Percentiles rank a stretch among this genome's conserved stretches.
Conservation (phyloP, 37 sponge, comb jelly and placozoan genomes). For the Geodia barretti region DNA sequence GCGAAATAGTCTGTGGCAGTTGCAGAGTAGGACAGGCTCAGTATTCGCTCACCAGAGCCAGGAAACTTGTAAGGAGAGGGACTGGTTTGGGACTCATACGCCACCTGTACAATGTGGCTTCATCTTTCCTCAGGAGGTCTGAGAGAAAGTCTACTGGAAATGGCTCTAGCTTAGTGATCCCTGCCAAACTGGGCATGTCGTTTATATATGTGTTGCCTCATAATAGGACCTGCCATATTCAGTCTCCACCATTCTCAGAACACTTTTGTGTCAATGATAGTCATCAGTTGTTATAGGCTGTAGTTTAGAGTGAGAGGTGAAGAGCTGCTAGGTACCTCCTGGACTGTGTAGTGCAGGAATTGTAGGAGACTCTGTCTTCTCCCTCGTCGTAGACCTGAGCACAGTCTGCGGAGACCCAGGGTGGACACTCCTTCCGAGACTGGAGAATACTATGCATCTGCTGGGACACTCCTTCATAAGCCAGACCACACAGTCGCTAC, state of each 20-base stretch:
- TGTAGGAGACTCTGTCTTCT: neutral
- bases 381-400: neutral
- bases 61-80: neutral
- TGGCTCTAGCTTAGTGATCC: neutral
- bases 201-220: neutral
- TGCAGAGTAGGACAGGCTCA: neutral
- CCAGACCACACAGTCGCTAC: neutral
- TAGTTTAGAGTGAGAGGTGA: neutral
- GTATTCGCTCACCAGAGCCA: neutral
- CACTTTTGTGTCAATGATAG: neutral
- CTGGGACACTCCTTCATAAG: neutral
- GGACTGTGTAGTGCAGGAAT: neutral
- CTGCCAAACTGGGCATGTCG: neutral
- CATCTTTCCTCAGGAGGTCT: neutral
- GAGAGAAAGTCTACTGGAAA: neutral
- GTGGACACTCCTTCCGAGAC: neutral
- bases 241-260: neutral
- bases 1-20: slow-evolving; percentile 5
- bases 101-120: neutral
- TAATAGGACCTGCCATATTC: neutral
- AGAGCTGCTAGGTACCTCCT: neutral
- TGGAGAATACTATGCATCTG: too few species aligned
- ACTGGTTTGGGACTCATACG: neutral
- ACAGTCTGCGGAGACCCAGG: neutral
- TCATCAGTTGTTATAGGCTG: neutral